A percentile compares a stretch with the other conserved stretches of the same genome.
phyloP scores from a whole-genome alignment of 2,113 vertebrate species.

The Chamaetylas fuelleborni region DNA sequence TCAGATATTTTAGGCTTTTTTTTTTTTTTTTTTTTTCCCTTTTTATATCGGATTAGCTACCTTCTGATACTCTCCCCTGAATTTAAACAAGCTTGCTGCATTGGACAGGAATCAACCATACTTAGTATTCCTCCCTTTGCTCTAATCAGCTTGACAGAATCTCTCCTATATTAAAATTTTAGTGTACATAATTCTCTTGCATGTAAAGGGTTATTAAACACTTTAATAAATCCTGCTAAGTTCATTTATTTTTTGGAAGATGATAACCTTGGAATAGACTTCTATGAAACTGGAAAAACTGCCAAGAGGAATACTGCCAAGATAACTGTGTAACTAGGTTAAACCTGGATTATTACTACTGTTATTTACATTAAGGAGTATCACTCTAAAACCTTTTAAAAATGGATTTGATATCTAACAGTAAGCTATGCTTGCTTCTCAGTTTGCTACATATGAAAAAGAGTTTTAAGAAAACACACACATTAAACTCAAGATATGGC shows the following conservation, averaged over 20 bases:
- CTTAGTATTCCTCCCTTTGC: conserved; percentile 5
- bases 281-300: conserved; percentile 27
- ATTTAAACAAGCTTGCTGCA: not conserved
- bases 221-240: conserved; percentile 45
- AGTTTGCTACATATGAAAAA: not conserved
- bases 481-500: not conserved
- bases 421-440: not conserved
- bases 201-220: conserved; percentile 33
- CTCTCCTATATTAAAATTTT: conserved; percentile 12
- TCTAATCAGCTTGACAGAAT: conserved; percentile 26
- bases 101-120: not conserved
- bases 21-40: not conserved
- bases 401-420: not conserved
- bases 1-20: not conserved
- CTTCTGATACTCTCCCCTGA: not conserved
- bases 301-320: conserved; percentile 45
- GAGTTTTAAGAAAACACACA: not conserved
- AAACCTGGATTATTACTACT: conserved; percentile 50
- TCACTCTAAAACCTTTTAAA: not conserved
- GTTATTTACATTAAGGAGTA: conserved; percentile 35
- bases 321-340: conserved; percentile 47
- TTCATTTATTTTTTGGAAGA: conserved; percentile 54
- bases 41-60: not conserved
- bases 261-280: conserved; percentile 33
- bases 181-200: not conserved